Base-by-base conservation (phyloP, 2,113 vertebrate genomes). In the Mesoclemmys tuberculata region DNA sequence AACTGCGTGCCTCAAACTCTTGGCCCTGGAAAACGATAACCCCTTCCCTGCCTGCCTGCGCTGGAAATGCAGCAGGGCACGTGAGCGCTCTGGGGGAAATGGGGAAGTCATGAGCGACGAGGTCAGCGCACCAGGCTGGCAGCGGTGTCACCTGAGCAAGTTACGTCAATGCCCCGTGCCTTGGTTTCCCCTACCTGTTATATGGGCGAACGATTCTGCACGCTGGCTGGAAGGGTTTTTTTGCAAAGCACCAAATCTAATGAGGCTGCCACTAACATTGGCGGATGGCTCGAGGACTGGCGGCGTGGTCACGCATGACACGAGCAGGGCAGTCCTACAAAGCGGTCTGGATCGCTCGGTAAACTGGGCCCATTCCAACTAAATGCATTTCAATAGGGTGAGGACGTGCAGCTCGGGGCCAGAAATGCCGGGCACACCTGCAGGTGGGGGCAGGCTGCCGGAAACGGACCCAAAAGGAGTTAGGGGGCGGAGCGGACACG, bases 201-300 rank as follows among this genome's bases (percentile, higher is more conserved):
- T 38, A 18, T 21, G n/a, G 31, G 64, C 8, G 8, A 38, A 22
- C 22, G n/a, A 22, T 38, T 9, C n/a, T 2, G 19, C 64, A 21
- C 2, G 1, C 64, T 10, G 64, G 10, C n/a, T 21, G n/a, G n/a
- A n/a, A n/a, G n/a, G n/a, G n/a, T n/a, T 21, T 26, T 22, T 7
- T 26, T 8, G 24, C 13, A 13, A 77, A 44, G 41, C 26, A 8
- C 21, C 13, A 8, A 19, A 10, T 14, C 41, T 27, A 75, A 24
- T 13, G 5, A 10, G 3, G 38, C 71, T 75, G 71, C 71, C 10
- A 9, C 19, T 75, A 44, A 44, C 71, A 24, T 12, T 26, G 9
- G 38, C 38, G 24, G 22, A 6, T 13, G n/a, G 38, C 38, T 26
- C 38, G 26, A 26, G 24, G 71, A 5, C 22, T 7, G 71, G 22